phyloP scores from a whole-genome alignment of 2,113 vertebrate species.

The Prionailurus bengalensis region DNA sequence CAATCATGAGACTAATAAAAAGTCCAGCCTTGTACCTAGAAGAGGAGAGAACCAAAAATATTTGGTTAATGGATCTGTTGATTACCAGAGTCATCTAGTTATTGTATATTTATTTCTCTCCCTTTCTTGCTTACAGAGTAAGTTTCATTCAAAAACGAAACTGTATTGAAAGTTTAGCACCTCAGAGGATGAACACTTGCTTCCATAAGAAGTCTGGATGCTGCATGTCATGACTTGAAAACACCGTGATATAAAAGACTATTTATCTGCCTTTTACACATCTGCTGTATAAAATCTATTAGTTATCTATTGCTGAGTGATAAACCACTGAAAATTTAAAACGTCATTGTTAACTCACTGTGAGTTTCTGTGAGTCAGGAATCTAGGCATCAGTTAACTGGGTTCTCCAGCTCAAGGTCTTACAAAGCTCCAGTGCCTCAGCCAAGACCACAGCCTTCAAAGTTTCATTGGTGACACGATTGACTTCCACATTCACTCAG shows the following conservation, averaged over 20 bases:
- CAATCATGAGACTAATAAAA: not conserved
- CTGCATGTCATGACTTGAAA: not conserved
- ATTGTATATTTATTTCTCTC: not conserved
- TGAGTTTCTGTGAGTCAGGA: not conserved
- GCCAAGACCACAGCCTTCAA: not conserved
- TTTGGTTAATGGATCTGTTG: not conserved
- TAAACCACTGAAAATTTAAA: not conserved
- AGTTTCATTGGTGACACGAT: not conserved
- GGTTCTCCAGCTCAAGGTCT: not conserved
- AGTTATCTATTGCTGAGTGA: not conserved
- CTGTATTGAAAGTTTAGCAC: not conserved
- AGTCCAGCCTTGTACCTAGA: not conserved
- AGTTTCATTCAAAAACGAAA: not conserved
- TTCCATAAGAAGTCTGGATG: not conserved
- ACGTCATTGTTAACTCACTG: not conserved
- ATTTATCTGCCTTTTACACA: not conserved
- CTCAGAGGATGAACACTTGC: not conserved
- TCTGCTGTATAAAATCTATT: not conserved
- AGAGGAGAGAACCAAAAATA: not conserved
- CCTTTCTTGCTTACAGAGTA: not conserved
- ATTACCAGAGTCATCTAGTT: not conserved
- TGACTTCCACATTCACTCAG: not conserved
- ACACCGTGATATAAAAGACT: not conserved
- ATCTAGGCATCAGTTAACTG: not conserved
- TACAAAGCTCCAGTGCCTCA: not conserved